These are phyloP conservation scores for Lutjanus argentimaculatus DNA, from an alignment of 2,797 vertebrate species.

Conservation along the genomic window DNA sequence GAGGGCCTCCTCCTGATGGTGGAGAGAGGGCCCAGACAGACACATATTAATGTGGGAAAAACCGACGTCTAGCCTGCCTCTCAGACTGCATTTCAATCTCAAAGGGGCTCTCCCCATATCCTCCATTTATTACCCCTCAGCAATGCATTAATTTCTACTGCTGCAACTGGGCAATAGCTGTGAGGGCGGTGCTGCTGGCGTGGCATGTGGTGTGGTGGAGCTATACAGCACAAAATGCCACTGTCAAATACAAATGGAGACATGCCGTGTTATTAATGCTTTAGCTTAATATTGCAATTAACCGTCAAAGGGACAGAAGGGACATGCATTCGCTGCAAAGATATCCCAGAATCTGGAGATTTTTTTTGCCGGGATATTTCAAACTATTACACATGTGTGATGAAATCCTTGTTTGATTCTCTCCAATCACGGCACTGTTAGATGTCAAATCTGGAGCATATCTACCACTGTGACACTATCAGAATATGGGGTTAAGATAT, in stretches of 20 bases:
- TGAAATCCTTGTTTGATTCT: no score
- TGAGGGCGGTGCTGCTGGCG: slow-evolving; percentile 45
- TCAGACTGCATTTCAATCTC: slow-evolving; percentile 86
- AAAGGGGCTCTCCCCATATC: slow-evolving; percentile 81
- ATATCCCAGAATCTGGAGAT: no score
- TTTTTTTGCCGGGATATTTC: no score
- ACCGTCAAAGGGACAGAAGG: neutral
- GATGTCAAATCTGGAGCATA: no score
- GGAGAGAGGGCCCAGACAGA: slow-evolving; percentile 85
- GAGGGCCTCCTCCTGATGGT: slow-evolving; percentile 82
- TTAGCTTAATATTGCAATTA: slow-evolving; percentile 20
- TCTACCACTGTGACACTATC: no score
- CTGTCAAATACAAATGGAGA: slow-evolving; percentile 26
- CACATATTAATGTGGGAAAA: slow-evolving; percentile 90
- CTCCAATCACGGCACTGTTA: no score
- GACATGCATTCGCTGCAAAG: neutral
- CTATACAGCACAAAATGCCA: slow-evolving; percentile 14
- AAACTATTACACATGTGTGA: no score
- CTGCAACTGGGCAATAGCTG: slow-evolving; percentile 47
- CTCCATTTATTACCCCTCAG: slow-evolving; percentile 84
- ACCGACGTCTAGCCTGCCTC: slow-evolving; percentile 81
- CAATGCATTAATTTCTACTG: slow-evolving; percentile 74
- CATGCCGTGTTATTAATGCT: slow-evolving; percentile 41
- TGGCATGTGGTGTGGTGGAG: slow-evolving; percentile 12
- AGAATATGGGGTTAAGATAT: no score